phyloP scores from a whole-genome alignment of 2,797 vertebrate genomes.

The Nannoperca australis region DNA sequence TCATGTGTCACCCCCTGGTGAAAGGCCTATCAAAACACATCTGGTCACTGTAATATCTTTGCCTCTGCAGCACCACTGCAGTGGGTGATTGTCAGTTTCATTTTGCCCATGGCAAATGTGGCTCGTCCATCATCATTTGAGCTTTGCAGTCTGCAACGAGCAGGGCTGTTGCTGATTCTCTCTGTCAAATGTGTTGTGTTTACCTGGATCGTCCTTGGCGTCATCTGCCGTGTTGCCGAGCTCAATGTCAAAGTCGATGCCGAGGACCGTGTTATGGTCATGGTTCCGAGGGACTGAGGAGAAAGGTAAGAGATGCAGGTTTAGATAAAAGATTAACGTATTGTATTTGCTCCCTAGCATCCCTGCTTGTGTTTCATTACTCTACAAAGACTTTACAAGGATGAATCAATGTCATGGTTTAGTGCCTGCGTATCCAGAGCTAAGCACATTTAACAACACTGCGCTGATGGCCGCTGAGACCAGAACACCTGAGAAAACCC shows the following conservation, averaged over 20 bases:
- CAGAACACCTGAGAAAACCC: slow-evolving; percentile 30
- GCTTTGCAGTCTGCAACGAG: not conserved
- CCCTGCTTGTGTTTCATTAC: slow-evolving; percentile 43
- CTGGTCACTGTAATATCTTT: slow-evolving; percentile 49
- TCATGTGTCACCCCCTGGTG: slow-evolving; percentile 61
- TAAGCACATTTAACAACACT: slow-evolving; percentile 12
- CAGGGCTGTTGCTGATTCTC: slow-evolving; percentile 23
- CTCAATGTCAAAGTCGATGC: slow-evolving; percentile 92
- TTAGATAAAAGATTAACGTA: slow-evolving; percentile 70
- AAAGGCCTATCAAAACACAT: slow-evolving; percentile 74
- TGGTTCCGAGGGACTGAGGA: slow-evolving; percentile 92
- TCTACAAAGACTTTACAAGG: slow-evolving; percentile 39
- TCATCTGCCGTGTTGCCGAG: slow-evolving; percentile 93
- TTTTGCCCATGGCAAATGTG: slow-evolving; percentile 40
- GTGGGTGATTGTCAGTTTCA: slow-evolving; percentile 55
- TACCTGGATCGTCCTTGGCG: slow-evolving; percentile 94
- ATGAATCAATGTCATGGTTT: slow-evolving; percentile 63
- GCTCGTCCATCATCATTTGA: slow-evolving; percentile 53
- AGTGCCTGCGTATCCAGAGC: slow-evolving; percentile 24
- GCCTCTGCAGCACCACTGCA: slow-evolving; percentile 32
- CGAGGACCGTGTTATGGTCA: slow-evolving; percentile 89
- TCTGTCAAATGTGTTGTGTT: slow-evolving; percentile 50
- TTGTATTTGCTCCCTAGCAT: slow-evolving; percentile 49
- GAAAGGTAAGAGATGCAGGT: slow-evolving; percentile 37
- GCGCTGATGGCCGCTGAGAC: not conserved